Evolutionary conservation across 2,888 invertebrate genomes (phyloP), one percentile per base, ranked within the genome.

Genomic region (Rugalucina vietnamica): DNA sequence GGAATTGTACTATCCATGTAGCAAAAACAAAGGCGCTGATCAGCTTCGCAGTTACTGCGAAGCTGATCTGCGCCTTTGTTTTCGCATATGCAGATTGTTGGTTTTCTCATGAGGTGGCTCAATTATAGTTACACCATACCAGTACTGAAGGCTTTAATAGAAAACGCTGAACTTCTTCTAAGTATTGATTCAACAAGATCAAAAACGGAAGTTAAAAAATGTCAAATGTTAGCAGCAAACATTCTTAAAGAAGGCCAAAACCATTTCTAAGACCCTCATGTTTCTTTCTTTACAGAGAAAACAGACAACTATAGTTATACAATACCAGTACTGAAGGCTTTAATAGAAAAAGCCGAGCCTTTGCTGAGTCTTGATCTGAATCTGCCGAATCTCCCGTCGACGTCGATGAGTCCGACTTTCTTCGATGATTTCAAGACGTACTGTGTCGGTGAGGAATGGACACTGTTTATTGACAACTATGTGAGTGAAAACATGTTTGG

Each of bases 41-140:
- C n/a, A n/a, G n/a, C n/a, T n/a, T n/a, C n/a, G n/a, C n/a, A n/a
- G n/a, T n/a, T n/a, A n/a, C n/a, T n/a, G n/a, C n/a, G n/a, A n/a
- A n/a, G n/a, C n/a, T n/a, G n/a, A n/a, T n/a, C n/a, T n/a, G n/a
- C n/a, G n/a, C n/a, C n/a, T n/a, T n/a, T n/a, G n/a, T n/a, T n/a
- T n/a, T n/a, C n/a, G n/a, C n/a, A n/a, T n/a, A n/a, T n/a, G n/a
- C n/a, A n/a, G n/a, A n/a, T n/a, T n/a, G n/a, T n/a, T n/a, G n/a
- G n/a, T n/a, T n/a, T n/a, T n/a, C n/a, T n/a, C n/a, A n/a, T n/a
- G n/a, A n/a, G n/a, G n/a, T n/a, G n/a, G n/a, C n/a, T n/a, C n/a
- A n/a, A n/a, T 89, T 96, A 96, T 92, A 96, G 96, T 2, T 96
- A 96, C 91, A 92, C 96, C 36, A 96, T 96, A 93, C 96, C 96